Base-by-base conservation (phyloP, 2,888 invertebrate species). In the Emmelina monodactyla region DNA sequence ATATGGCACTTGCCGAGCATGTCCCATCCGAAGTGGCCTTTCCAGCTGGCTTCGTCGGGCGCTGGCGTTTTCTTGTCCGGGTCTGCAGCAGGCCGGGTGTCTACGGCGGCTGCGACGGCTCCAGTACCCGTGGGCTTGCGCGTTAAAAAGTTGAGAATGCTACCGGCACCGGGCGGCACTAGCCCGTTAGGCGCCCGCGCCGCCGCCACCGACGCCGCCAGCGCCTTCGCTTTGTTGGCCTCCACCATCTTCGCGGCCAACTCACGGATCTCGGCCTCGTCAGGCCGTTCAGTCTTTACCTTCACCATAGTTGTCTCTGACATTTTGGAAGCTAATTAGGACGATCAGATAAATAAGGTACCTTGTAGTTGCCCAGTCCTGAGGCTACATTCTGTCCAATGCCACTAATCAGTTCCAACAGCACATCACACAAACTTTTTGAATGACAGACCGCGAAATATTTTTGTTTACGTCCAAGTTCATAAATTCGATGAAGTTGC, bases 11-110 rank as follows among this genome's bases (percentile, higher is more conserved):
- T 90, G 41, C 92, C 94, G 33, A 96, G 85, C 50, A 88, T 88
- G 40, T 89, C 88, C 96, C 96, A 97, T 34, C 94, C 94, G 65
- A 96, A 97, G 54, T 91, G 86, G 28, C 91, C 89, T 51, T 88
- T 85, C 59, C 87, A 85, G 39, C 90, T 90, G 44, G 89, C 88
- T 51, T 91, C 91, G 56, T 91, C 91, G 2, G 72, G 73, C n/a
- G 70, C 68, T 33, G 69, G 71, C 1, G 67, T 68, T 45, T 73
- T 78, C 51, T 76, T 79, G 11, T 79, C 72, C n/a, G 56, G 45
- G 31, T 70, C 67, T 2, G 55, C 47, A 1, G 60, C 45, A 0
- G 66, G 65, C 2, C 70, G 62, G 37, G 63, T 58, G 9, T 64
- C 63, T n/a, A 53, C 47, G 0, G 53, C 41, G 28, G 54, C 51